phyloP scores from a whole-genome alignment of 2,797 vertebrate species.

The Onychomys leucogaster region DNA sequence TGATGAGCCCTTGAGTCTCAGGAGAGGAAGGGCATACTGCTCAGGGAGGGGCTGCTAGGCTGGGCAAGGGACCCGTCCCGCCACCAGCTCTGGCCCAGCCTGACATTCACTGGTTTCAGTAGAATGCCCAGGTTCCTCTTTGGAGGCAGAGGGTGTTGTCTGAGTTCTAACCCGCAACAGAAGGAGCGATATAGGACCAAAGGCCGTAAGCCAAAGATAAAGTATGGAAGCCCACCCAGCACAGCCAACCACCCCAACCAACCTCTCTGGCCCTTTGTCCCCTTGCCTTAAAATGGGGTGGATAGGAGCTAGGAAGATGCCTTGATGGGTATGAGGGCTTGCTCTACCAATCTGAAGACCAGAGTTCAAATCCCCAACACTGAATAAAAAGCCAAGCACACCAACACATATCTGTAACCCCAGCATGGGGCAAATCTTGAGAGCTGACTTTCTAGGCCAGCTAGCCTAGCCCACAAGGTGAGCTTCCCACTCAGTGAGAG shows the following conservation, averaged over 20 bases:
- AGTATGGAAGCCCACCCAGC: not conserved
- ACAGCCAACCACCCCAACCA: not conserved
- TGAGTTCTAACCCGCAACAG: not conserved
- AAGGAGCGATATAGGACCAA: not conserved
- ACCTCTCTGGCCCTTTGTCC: not conserved
- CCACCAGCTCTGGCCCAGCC: not conserved
- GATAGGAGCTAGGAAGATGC: not conserved
- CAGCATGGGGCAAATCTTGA: not conserved
- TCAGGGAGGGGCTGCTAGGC: not conserved
- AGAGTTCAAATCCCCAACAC: not conserved
- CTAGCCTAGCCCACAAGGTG: not conserved
- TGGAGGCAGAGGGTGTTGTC: not conserved
- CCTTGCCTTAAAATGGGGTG: not conserved
- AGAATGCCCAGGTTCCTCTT: not conserved
- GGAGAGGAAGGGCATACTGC: not conserved
- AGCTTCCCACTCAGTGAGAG: not conserved
- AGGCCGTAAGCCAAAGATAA: not conserved
- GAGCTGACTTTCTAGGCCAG: not conserved
- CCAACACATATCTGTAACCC: not conserved
- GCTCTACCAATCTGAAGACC: not conserved
- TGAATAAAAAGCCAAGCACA: not conserved
- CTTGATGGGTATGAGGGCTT: not conserved
- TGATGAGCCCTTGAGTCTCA: not conserved
- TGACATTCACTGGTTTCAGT: not conserved
- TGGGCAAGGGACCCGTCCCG: not conserved